These are phyloP conservation scores for Lophius americanus DNA, from an alignment of 2,797 vertebrate species.

Conservation along the genomic window DNA sequence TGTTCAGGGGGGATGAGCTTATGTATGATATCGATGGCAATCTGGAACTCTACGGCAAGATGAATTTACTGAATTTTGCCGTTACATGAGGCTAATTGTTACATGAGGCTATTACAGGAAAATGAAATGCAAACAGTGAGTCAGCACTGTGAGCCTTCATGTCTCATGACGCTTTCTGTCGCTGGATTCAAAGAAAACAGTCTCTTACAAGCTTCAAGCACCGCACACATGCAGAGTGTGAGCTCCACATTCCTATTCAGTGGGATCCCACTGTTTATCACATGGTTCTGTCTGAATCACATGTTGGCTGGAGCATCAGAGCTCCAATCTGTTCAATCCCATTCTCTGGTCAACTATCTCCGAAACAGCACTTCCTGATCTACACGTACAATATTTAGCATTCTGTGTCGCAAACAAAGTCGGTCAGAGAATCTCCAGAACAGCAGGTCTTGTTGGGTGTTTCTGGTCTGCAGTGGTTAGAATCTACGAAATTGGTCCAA, in stretches of 20 bases:
- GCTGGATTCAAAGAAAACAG: constrained; percentile 20
- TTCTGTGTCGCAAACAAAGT: background rate
- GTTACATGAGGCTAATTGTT: background rate
- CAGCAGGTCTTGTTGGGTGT: no score
- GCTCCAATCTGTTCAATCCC: constrained; percentile 40
- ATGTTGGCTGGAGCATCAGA: constrained; percentile 35
- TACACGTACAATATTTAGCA: background rate
- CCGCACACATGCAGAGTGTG: constrained; percentile 17
- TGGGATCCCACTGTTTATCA: constrained; percentile 43
- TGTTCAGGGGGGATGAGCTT: no score
- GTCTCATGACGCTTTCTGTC: constrained; percentile 30
- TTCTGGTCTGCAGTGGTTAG: no score
- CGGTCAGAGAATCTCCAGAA: no score
- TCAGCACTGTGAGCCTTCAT: constrained; percentile 17
- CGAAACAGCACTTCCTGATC: constrained; percentile 2
- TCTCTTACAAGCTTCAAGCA: constrained; percentile 24
- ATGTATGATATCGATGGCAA: no score
- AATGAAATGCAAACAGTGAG: constrained; percentile 7
- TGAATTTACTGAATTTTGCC: no score
- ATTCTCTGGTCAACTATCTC: constrained; percentile 13
- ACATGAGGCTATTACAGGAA: background rate
- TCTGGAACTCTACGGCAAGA: no score
- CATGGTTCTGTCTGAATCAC: constrained; percentile 49
- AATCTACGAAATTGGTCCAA: no score
- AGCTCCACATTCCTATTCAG: constrained; percentile 48